Conservation (phyloP, 2,797 vertebrate genomes). For the Xiphorhynchus erythropygius region DNA sequence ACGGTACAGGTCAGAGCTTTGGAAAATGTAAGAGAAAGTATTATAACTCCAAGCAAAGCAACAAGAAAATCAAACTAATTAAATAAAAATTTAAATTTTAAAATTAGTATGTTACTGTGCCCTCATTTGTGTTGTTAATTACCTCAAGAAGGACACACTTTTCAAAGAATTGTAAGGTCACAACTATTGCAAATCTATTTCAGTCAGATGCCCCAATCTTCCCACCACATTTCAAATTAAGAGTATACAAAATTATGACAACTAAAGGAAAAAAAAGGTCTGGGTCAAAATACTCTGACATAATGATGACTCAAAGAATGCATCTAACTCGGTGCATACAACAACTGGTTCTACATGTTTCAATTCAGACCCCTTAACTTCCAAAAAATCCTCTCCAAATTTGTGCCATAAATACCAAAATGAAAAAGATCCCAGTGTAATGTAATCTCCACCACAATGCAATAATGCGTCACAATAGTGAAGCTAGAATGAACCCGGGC, state of each 20-base stretch:
- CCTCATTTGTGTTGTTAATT: neutral
- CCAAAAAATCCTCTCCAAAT: neutral
- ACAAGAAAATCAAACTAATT: neutral
- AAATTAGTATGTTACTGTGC: neutral
- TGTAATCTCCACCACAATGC: neutral
- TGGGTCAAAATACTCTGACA: neutral
- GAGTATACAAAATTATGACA: neutral
- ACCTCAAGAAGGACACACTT: neutral
- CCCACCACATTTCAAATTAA: neutral
- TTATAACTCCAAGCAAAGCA: neutral
- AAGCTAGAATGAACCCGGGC: neutral
- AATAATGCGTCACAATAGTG: neutral
- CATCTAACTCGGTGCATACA: neutral
- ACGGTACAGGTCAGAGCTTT: neutral
- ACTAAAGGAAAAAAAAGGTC: neutral
- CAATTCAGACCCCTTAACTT: neutral
- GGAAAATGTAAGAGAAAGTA: neutral
- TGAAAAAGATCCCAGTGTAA: neutral
- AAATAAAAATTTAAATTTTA: neutral
- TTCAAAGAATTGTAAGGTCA: neutral
- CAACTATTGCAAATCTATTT: neutral
- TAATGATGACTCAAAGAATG: neutral
- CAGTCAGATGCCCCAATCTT: neutral
- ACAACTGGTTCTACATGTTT: neutral
- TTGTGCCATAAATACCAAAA: neutral